phyloP scores from a whole-genome alignment of 2,797 vertebrate species.

The Bradypodion pumilum region DNA sequence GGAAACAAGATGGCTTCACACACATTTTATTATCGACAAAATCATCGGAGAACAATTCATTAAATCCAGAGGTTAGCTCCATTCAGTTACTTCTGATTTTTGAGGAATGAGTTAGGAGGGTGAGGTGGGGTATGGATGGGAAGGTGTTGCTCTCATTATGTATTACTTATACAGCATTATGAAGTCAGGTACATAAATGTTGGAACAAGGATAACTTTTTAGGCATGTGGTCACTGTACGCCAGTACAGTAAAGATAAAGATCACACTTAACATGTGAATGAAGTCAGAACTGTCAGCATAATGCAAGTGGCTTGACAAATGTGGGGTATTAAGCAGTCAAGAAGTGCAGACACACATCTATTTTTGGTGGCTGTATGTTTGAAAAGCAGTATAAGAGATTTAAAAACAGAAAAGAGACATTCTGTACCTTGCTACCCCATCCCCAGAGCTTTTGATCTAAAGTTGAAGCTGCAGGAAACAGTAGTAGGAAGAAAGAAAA shows the following conservation, averaged over 20 bases:
- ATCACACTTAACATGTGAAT: no score
- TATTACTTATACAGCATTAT: background rate
- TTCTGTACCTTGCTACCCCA: background rate
- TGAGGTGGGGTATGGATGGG: no score
- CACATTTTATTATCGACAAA: constrained; percentile 97
- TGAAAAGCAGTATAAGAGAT: background rate
- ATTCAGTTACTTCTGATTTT: background rate
- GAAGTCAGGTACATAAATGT: no score
- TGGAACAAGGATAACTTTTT: no score
- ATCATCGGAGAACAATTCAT: constrained; percentile 94
- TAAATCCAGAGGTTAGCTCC: constrained; percentile 91
- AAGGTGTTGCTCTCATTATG: background rate
- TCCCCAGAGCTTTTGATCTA: background rate
- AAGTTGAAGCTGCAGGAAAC: background rate
- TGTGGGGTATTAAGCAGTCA: no score
- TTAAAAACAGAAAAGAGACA: background rate
- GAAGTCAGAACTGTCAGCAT: no score
- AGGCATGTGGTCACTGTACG: no score
- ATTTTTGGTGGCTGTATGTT: no score
- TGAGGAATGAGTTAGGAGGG: background rate
- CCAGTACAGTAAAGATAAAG: no score
- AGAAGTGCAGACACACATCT: no score
- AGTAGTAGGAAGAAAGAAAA: background rate
- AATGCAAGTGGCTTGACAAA: no score
- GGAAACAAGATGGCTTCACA: constrained; percentile 96